Evolutionary conservation across 2,888 invertebrate genomes (phyloP).

Genomic region (Ophioninae sp.): DNA sequence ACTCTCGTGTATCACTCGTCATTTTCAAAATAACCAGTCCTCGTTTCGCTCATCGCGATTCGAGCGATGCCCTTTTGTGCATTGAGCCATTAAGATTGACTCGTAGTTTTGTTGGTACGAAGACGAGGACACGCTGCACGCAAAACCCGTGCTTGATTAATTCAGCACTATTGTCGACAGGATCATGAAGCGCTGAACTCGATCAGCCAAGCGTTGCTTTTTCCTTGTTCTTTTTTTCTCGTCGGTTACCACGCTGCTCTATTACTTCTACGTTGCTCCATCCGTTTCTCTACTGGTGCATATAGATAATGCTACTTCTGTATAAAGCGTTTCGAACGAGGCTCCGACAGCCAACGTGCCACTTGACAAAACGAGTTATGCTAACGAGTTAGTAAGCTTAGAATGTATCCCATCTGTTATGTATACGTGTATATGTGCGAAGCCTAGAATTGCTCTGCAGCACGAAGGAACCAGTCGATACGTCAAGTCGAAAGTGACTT

Average conservation of each 20-base stretch:
- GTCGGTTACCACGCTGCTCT: conserved; percentile 40
- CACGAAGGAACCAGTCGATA: conserved; percentile 60
- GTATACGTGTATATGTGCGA: conserved; percentile 27
- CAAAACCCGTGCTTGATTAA: conserved; percentile 51
- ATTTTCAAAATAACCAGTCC: not conserved
- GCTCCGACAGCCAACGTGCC: conserved; percentile 58
- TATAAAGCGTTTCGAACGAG: conserved; percentile 51
- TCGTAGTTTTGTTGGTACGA: conserved; percentile 5
- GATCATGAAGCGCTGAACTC: conserved; percentile 50
- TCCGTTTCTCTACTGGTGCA: conserved; percentile 28
- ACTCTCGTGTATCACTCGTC: not conserved
- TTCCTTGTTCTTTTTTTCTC: conserved; percentile 42
- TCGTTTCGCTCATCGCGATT: not conserved
- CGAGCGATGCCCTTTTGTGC: not conserved
- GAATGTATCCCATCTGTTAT: conserved; percentile 39
- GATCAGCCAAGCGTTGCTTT: conserved; percentile 15
- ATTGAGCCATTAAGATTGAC: not conserved
- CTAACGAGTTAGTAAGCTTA: conserved; percentile 61
- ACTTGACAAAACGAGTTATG: conserved; percentile 64
- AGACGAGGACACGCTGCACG: conserved; percentile 3
- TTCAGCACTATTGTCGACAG: conserved; percentile 59
- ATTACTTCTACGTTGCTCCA: conserved; percentile 37
- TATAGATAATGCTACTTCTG: conserved; percentile 49
- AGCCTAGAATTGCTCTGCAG: conserved; percentile 50
- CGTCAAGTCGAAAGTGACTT: conserved; percentile 59